Percentiles rank a stretch among this genome's conserved stretches.
These are phyloP conservation scores for Mylabris phalerata DNA, from an alignment of 1,140 invertebrate species.

Conservation along the genomic window DNA sequence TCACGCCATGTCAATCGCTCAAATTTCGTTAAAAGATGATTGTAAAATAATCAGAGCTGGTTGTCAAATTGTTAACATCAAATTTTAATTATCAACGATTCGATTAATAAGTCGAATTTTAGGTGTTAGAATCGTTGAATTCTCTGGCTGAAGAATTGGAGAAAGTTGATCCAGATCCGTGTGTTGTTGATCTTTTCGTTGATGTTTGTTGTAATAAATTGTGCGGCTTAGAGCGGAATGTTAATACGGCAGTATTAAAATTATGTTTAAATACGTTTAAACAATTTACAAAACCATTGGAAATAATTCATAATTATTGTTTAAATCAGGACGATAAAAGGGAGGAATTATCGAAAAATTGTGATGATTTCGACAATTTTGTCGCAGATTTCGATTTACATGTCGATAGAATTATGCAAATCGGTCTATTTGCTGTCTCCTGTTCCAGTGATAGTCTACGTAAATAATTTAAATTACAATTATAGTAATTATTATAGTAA, in stretches of 20 bases:
- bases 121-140: constrained; percentile 25
- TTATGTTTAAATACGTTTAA: constrained; percentile 32
- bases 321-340: neutral
- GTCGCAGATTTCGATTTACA: constrained; percentile 58
- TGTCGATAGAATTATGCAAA: constrained; percentile 57
- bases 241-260: constrained; percentile 33
- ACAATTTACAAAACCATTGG: constrained; percentile 22
- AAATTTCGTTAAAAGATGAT: constrained; percentile 32
- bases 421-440: constrained; percentile 60
- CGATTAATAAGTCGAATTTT: constrained; percentile 5
- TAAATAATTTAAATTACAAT: constrained; percentile 13
- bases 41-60: constrained; percentile 31
- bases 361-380: constrained; percentile 27
- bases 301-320: constrained; percentile 28
- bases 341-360: constrained; percentile 3
- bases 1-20: constrained; percentile 37
- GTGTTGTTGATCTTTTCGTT: constrained; percentile 28
- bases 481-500: neutral
- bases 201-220: constrained; percentile 29
- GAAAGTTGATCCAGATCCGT: constrained; percentile 17
- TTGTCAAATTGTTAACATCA: constrained; percentile 15
- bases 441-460: constrained; percentile 50
- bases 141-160: constrained; percentile 23
- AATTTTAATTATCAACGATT: constrained; percentile 5
- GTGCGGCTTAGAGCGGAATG: constrained; percentile 33